These are phyloP conservation scores for Orycteropus afer DNA, from an alignment of 2,113 vertebrate genomes.

Conservation along the genomic window DNA sequence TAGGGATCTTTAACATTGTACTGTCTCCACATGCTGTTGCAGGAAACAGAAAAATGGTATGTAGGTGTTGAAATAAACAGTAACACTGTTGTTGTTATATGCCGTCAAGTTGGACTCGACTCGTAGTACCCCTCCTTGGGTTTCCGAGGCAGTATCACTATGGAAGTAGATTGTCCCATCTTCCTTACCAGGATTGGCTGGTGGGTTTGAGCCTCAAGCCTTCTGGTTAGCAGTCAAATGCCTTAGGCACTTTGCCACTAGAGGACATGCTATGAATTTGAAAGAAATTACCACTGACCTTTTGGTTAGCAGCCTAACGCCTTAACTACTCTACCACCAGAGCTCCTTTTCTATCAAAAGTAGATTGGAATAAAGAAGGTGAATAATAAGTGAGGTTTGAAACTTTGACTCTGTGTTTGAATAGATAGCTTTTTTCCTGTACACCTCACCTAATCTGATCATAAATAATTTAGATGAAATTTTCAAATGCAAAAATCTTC, in stretches of 20 bases:
- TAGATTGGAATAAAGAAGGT: not conserved
- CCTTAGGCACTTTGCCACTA: too few species aligned
- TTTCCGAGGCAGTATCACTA: too few species aligned
- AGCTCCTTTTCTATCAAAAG: too few species aligned
- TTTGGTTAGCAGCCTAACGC: too few species aligned
- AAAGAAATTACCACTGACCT: too few species aligned
- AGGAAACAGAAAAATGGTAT: not conserved
- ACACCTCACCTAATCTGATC: not conserved
- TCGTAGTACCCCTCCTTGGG: too few species aligned
- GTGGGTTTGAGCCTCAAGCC: too few species aligned
- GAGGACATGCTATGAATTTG: too few species aligned
- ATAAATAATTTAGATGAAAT: conserved; percentile 6
- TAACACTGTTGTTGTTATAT: not conserved
- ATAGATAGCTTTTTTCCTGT: not conserved
- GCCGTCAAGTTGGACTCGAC: not conserved
- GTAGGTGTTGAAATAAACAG: conserved; percentile 27
- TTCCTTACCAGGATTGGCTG: too few species aligned
- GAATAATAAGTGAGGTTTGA: not conserved
- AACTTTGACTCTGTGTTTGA: not conserved
- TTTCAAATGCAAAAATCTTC: not conserved
- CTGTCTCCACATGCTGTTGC: not conserved
- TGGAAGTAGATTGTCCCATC: too few species aligned
- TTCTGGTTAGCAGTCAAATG: too few species aligned
- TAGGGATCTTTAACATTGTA: not conserved
- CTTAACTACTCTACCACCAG: too few species aligned